A percentile compares a stretch with the other conserved stretches of the same genome.
Evolutionary conservation across 2,888 invertebrate genomes (phyloP).

Genomic region (Tuta absoluta): DNA sequence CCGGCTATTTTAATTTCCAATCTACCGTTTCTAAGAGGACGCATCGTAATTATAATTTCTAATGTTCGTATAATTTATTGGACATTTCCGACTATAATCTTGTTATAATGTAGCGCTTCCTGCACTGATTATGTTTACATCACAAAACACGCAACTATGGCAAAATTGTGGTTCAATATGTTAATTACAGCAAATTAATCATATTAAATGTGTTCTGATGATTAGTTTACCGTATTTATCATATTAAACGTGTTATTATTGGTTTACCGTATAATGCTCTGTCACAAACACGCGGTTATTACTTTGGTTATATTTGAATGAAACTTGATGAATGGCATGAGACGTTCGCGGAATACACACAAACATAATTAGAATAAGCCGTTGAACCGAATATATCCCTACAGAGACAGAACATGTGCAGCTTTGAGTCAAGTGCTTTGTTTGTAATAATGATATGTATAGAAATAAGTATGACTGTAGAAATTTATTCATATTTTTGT

Average conservation of each 20-base stretch:
- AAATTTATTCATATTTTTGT: no score
- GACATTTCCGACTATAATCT: slow-evolving; percentile 24
- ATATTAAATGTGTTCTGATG: slow-evolving; percentile 1
- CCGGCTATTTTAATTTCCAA: slow-evolving; percentile 1
- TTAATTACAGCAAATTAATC: slow-evolving; percentile 2
- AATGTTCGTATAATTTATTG: slow-evolving; percentile 26
- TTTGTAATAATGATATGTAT: background rate
- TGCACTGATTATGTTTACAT: slow-evolving; percentile 8
- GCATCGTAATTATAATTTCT: slow-evolving; percentile 34
- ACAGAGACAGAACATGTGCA: background rate
- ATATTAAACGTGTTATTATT: background rate
- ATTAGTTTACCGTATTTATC: background rate
- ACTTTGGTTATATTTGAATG: slow-evolving; percentile 3
- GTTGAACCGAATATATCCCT: slow-evolving; percentile 1
- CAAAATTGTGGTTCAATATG: slow-evolving; percentile 11
- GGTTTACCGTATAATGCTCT: background rate
- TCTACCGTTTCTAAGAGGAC: slow-evolving; percentile 26
- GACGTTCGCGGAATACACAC: slow-evolving; percentile 8
- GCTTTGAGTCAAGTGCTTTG: slow-evolving; percentile 8
- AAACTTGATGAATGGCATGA: background rate
- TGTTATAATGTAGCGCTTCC: slow-evolving; percentile 22
- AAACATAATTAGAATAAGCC: slow-evolving; percentile 2
- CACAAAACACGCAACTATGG: slow-evolving; percentile 21
- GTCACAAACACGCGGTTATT: background rate
- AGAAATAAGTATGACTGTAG: no score